Conservation (phyloP, 2,888 invertebrate genomes). For the Drosophila percnosoma region DNA sequence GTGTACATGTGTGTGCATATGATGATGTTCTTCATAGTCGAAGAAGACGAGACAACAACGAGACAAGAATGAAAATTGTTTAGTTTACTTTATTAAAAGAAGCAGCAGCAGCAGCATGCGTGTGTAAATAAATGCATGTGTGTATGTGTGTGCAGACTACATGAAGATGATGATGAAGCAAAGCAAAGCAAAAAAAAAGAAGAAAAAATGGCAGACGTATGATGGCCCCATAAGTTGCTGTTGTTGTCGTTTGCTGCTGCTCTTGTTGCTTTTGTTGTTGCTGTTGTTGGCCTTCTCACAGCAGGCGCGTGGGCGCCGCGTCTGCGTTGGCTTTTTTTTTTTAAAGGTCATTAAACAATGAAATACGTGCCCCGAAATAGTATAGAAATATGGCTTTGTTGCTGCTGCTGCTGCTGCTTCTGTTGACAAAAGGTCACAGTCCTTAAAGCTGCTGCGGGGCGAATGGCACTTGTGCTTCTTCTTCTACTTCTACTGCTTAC, state of each 20-base stretch:
- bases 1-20: slow-evolving; percentile 41
- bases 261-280: slow-evolving; percentile 25
- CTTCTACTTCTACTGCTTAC: slow-evolving; percentile 6
- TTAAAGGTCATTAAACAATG: slow-evolving; percentile 82
- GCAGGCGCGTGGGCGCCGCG: slow-evolving; percentile 61
- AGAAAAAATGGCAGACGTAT: slow-evolving; percentile 51
- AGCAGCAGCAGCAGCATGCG: slow-evolving; percentile 48
- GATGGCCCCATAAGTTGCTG: slow-evolving; percentile 39
- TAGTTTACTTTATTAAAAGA: slow-evolving; percentile 81
- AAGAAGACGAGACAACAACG: slow-evolving; percentile 75
- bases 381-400: slow-evolving; percentile 39
- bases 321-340: slow-evolving; percentile 71
- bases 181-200: slow-evolving; percentile 38
- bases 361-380: slow-evolving; percentile 69
- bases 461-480: slow-evolving; percentile 33
- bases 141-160: slow-evolving; percentile 53
- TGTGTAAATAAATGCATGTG: slow-evolving; percentile 37
- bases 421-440: slow-evolving; percentile 70
- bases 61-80: slow-evolving; percentile 81
- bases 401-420: slow-evolving; percentile 8
- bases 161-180: slow-evolving; percentile 71
- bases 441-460: slow-evolving; percentile 57
- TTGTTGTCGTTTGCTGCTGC: slow-evolving; percentile 22
- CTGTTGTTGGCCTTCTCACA: slow-evolving; percentile 54
- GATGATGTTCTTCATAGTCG: slow-evolving; percentile 49